A percentile compares a stretch with the other conserved stretches of the same genome.
Evolutionary conservation across 2,888 invertebrate genomes (phyloP).

Genomic region (Therioaphis trifolii): DNA sequence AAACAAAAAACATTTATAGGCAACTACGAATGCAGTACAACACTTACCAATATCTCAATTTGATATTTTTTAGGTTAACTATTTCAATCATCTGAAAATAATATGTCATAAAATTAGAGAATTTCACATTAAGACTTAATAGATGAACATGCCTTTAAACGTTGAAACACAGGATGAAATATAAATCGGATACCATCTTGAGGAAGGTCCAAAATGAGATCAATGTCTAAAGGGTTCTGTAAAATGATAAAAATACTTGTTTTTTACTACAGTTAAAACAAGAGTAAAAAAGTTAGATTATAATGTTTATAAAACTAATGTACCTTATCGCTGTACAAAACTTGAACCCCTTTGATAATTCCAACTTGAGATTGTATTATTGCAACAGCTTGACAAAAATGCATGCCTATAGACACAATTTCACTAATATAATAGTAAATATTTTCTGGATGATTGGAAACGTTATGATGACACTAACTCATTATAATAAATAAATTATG

Average conservation of each 20-base stretch:
- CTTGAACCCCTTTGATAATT: constrained; percentile 93
- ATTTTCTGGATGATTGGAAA: too few relatives aligned
- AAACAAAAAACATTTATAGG: constrained; percentile 52
- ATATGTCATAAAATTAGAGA: constrained; percentile 61
- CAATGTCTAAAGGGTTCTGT: constrained; percentile 93
- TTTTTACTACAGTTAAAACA: background rate
- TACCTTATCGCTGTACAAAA: constrained; percentile 94
- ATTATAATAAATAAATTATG: too few relatives aligned
- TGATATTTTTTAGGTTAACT: constrained; percentile 95
- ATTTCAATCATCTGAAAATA: constrained; percentile 87
- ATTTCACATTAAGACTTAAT: constrained; percentile 5
- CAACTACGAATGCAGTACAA: background rate
- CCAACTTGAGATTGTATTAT: constrained; percentile 97
- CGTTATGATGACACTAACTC: too few relatives aligned
- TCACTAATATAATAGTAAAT: background rate
- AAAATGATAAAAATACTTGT: constrained; percentile 68
- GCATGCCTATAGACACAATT: constrained; percentile 84
- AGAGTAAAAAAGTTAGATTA: background rate
- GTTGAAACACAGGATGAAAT: constrained; percentile 83
- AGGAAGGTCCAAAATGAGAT: constrained; percentile 94
- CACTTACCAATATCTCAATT: constrained; percentile 94
- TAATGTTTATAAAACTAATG: constrained; percentile 67
- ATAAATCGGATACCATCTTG: constrained; percentile 96
- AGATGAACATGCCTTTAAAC: constrained; percentile 72
- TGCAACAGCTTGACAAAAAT: constrained; percentile 96